These are phyloP conservation scores for Lithosia quadra DNA, from an alignment of 2,888 invertebrate species.

Conservation along the genomic window DNA sequence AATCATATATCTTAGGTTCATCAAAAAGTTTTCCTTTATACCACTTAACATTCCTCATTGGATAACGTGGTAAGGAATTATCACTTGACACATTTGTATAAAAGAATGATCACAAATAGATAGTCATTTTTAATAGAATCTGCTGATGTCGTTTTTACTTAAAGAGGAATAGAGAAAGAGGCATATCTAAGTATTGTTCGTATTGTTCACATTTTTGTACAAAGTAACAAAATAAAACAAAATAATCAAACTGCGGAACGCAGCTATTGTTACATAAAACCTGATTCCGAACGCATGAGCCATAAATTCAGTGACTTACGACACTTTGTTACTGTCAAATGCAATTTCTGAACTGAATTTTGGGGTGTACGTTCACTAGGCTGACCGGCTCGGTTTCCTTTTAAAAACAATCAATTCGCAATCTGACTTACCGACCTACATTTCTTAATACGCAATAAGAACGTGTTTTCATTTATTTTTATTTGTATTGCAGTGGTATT, in stretches of 20 bases:
- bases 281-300: not conserved
- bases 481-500: not conserved
- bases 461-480: not conserved
- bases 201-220: too few species aligned
- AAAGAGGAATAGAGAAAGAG: too few species aligned
- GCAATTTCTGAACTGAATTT: constrained; percentile 5
- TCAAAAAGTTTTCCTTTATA: too few species aligned
- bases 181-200: not conserved
- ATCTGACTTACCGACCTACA: constrained; percentile 21
- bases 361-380: not conserved
- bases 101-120: not conserved
- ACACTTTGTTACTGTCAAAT: constrained; percentile 2
- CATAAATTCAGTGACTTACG: not conserved
- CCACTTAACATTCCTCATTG: too few species aligned
- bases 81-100: too few species aligned
- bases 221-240: not conserved
- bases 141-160: too few species aligned
- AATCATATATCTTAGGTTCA: too few species aligned
- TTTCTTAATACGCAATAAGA: constrained; percentile 12
- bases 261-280: not conserved
- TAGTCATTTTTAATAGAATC: too few species aligned
- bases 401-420: constrained; percentile 19
- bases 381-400: not conserved
- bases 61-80: not conserved
- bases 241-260: not conserved